Evolutionary conservation across 2,888 invertebrate genomes (phyloP), one percentile per base, ranked within the genome.

Genomic region (Malacosoma neustria): DNA sequence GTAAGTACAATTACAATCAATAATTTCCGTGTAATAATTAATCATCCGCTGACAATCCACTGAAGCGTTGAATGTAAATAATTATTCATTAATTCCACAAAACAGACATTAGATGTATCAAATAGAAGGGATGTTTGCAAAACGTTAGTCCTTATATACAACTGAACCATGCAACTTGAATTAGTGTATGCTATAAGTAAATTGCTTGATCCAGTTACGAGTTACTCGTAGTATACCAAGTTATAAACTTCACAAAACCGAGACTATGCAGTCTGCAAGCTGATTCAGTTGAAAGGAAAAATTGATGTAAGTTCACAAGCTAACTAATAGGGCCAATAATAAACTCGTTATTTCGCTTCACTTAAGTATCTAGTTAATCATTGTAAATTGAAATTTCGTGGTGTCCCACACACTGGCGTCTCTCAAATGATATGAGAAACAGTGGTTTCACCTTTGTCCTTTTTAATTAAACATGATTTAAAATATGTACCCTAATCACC

Each of bases 261-360:
- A 49, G 44, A 40, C 38, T 44, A 44, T 43, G 47, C 6, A 57
- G 50, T 50, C 55, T 51, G 54, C 51, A 51, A 56, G 53, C 63
- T 53, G 59, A 67, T 55, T 67, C 60, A 66, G 65, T 68, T 59
- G 57, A 56, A 60, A 53, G 50, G 61, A 60, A 67, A 73, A 72
- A 68, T 69, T 66, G 65, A 66, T 67, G 70, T 57, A 63, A 72
- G 60, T 70, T 63, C 51, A 45, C 45, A 53, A 39, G 41, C 45
- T 48, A 49, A n/a, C 49, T 49, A 50, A 51, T 55, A 55, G 54
- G 56, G 55, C 51, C 56, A 51, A 61, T 62, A 59, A 60, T 56
- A 50, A 38, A 48, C 40, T 47, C 53, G 51, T 60, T 55, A 56
- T 55, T 52, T 57, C 47, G 49, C 42, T 43, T 43, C 43, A 36